Percentiles rank a stretch among this genome's conserved stretches.
These are phyloP conservation scores for Crotophaga sulcirostris DNA, from an alignment of 2,113 vertebrate genomes.

Conservation along the genomic window DNA sequence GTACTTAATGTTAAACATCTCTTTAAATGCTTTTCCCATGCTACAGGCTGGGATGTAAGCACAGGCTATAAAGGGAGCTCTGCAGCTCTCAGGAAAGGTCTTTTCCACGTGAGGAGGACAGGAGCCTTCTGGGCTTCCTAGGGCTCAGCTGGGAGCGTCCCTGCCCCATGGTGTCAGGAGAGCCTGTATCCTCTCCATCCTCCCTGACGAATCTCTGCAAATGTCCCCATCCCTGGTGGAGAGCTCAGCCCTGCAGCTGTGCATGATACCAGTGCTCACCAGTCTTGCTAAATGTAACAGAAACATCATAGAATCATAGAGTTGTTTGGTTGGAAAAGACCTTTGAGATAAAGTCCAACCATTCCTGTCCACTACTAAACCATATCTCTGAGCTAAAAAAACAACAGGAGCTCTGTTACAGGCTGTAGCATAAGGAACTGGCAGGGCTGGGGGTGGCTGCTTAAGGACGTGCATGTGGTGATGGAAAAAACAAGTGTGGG, in stretches of 20 bases:
- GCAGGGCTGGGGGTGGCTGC: not conserved
- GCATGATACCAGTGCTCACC: not conserved
- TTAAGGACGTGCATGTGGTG: not conserved
- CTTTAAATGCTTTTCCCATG: not conserved
- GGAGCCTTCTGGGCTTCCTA: not conserved
- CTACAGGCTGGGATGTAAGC: not conserved
- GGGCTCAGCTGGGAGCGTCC: not conserved
- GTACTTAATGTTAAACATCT: not conserved
- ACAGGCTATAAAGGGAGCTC: not conserved
- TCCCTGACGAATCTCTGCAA: not conserved
- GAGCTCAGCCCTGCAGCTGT: not conserved
- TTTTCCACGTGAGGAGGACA: not conserved
- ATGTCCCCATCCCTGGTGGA: not conserved
- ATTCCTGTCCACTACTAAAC: too few relatives aligned
- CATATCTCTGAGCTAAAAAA: not conserved
- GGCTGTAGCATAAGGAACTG: not conserved
- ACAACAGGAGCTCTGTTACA: not conserved
- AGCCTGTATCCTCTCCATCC: accelerated
- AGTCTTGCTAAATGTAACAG: not conserved
- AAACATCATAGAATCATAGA: too few relatives aligned
- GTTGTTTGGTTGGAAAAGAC: too few relatives aligned
- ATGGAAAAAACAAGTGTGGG: not conserved
- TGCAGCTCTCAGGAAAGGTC: not conserved
- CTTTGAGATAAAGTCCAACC: too few relatives aligned
- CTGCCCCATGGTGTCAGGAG: not conserved